Base-by-base conservation (phyloP, 2,113 vertebrate species). In the Pterocles gutturalis region DNA sequence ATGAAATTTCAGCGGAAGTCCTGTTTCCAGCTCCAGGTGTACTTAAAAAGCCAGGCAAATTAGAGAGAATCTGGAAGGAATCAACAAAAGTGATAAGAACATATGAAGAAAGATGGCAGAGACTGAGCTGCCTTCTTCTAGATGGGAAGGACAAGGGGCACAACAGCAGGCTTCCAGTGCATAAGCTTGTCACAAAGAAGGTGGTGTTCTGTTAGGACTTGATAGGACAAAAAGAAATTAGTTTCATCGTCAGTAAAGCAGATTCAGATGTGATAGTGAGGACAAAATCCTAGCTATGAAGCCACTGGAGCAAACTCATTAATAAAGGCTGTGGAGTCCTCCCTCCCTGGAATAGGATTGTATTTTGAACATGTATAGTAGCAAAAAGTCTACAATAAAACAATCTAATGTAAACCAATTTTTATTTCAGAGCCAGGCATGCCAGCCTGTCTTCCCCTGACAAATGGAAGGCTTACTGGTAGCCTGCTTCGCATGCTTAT, bases 401-500 rank as follows among this genome's bases (percentile, higher is more conserved):
- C 18, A n/a, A 73, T 38, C 21, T 28, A n/a, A 20, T 11, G 7
- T 54, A 85, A 87, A 66, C 10, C 9, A 36, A 43, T 55, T 85
- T 82, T 87, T 93, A n/a, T 53, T 87, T 70, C 2, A 4, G 31
- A 87, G 25, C n/a, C 16, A 49, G 34, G 29, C 61, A 60, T 87
- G n/a, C 24, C 58, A 77, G 29, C 33, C 73, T 53, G 36, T 61
- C 73, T 79, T 93, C 31, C 51, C 25, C n/a, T 55, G 43, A 3
- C 43, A 87, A 84, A 91, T 46, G 28, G 46, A 78, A 94, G 54
- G 60, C 66, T 93, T 83, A 55, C 53, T 72, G 71, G 61, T 91
- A 95, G n/a, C 45, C 49, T 83, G 67, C 43, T 66, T 92, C 80
- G 48, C 62, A 16, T 87, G 19, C 82, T 96, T 91, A 81, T 8